phyloP scores from a whole-genome alignment of 2,113 vertebrate genomes.

The Turnix velox region DNA sequence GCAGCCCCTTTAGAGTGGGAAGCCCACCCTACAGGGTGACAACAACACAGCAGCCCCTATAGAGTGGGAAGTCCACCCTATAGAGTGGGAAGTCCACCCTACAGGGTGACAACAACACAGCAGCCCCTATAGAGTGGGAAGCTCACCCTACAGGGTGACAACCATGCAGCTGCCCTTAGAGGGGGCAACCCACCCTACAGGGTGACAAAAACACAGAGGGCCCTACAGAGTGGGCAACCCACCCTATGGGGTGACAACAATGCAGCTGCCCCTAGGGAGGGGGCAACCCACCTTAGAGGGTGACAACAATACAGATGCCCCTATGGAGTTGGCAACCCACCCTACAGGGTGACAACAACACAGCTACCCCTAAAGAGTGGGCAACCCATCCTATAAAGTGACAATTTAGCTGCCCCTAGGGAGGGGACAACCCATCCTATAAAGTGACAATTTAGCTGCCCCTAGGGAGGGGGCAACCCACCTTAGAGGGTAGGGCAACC shows the following conservation, averaged over 20 bases:
- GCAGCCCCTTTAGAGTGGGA: not conserved
- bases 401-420: too few relatives aligned
- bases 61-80: not conserved
- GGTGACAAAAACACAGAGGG: not conserved
- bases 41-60: accelerated
- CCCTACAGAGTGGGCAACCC: too few relatives aligned
- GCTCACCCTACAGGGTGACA: not conserved
- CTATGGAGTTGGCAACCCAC: too few relatives aligned
- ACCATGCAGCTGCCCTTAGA: too few relatives aligned
- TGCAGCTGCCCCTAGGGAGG: not conserved
- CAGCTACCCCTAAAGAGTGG: not conserved
- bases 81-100: not conserved
- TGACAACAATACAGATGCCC: not conserved
- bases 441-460: accelerated
- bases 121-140: not conserved
- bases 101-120: accelerated
- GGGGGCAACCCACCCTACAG: not conserved
- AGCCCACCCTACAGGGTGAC: not conserved
- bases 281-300: too few relatives aligned
- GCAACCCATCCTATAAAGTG: not conserved
- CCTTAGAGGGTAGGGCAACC: too few relatives aligned
- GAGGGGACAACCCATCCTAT: accelerated
- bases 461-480: too few relatives aligned
- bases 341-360: too few relatives aligned
- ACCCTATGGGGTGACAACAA: not conserved